Evolutionary conservation across 2,113 vertebrate species (phyloP).

Genomic region (Boulengerochromis microlepis): DNA sequence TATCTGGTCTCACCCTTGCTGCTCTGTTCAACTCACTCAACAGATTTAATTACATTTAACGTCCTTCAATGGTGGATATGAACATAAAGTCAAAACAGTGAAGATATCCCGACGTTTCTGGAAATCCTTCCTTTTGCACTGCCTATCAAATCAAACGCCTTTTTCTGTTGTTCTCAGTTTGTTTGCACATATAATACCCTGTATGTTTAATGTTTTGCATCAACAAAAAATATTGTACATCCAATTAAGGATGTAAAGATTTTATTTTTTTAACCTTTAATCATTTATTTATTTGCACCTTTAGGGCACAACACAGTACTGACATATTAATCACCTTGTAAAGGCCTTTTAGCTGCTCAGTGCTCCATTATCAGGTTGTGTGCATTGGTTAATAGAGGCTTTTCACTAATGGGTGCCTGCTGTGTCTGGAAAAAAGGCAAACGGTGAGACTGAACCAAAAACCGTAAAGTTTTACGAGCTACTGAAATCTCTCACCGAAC

Average conservation of each 20-base stretch:
- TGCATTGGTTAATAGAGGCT: not conserved
- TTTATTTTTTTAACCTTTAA: not conserved
- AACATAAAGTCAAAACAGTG: not conserved
- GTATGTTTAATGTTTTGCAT: not conserved
- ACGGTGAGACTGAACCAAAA: not conserved
- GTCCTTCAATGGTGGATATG: not conserved
- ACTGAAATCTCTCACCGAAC: not conserved
- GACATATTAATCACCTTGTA: not conserved
- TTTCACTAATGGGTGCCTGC: not conserved
- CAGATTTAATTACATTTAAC: not conserved
- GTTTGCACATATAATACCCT: not conserved
- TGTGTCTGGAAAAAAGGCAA: not conserved
- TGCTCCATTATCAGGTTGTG: not conserved
- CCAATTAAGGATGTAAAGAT: not conserved
- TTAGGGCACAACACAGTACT: not conserved
- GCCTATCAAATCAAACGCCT: rapidly evolving
- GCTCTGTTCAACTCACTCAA: not conserved
- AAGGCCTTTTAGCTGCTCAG: not conserved
- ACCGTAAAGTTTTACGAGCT: not conserved
- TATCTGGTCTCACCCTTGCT: not conserved
- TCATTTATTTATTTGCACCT: not conserved
- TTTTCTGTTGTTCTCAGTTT: not conserved
- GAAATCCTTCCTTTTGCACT: not conserved
- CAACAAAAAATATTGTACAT: not conserved
- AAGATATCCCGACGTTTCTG: not conserved